Base-by-base conservation (phyloP, 1,140 invertebrate genomes). In the Drosophila bipectinata region DNA sequence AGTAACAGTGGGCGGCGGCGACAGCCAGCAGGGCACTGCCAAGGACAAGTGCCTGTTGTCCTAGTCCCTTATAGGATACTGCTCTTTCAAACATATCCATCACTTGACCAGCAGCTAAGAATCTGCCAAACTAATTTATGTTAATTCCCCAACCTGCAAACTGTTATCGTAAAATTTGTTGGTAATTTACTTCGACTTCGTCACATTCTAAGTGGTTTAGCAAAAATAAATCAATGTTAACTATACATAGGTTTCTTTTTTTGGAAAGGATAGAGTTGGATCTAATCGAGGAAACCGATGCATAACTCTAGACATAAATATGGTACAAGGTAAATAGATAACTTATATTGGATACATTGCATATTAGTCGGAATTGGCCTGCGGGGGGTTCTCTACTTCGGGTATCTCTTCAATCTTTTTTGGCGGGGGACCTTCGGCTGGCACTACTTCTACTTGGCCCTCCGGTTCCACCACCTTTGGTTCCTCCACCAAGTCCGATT, bases 1-100 rank as follows among this genome's bases (percentile, higher is more conserved):
- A 47, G 76, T 91, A 9, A 63, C 77, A 34, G 90, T 91, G 12
- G 91, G 90, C 7, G 90, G 85, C 8, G 68, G 58, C 41, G 75
- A 82, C 39, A 63, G 24, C n/a, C 81, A 80, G 24, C 91, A 92
- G 78, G 91, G 90, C n/a, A 87, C 66, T 64, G 92, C 68, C 60
- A 92, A 92, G 78, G 92, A 93, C 66, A 93, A 92, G 63, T 94
- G 93, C 76, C 90, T 87, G 60, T 77, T 94, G 2, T 93, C 93
- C 30, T 94, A 93, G 81, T 69, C 34, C 34, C 10, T 12, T 4
- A n/a, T 56, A 41, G 48, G 26, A 28, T 26, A 12, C 21, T 21
- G 53, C 30, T 3, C 53, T 30, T 21, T 14, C 24, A 1, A 15
- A 69, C 73, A 77, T 69, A 77, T 80, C 64, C 51, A 56, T 57